These are phyloP conservation scores for Tenualosa thibaudeaui DNA, from an alignment of 2,797 vertebrate species.

Conservation along the genomic window DNA sequence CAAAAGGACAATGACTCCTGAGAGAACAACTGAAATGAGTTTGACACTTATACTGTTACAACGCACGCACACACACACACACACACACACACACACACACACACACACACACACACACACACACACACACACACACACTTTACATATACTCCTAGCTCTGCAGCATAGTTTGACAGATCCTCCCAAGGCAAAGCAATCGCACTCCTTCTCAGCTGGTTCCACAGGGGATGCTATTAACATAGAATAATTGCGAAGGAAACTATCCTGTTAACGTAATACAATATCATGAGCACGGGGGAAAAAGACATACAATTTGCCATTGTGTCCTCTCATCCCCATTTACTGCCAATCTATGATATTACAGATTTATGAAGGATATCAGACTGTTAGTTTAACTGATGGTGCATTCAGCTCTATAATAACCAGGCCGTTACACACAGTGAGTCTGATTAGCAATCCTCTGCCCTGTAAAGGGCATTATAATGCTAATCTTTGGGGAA, in stretches of 20 bases:
- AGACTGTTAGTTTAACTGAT: constrained; percentile 74
- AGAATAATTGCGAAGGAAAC: constrained; percentile 69
- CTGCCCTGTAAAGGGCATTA: constrained; percentile 61
- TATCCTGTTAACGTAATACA: constrained; percentile 56
- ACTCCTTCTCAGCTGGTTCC: constrained; percentile 51
- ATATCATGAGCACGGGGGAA: constrained; percentile 61
- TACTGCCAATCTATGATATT: constrained; percentile 66
- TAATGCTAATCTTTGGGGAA: constrained; percentile 70
- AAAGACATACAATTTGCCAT: constrained; percentile 72
- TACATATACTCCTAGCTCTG: constrained; percentile 4
- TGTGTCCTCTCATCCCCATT: constrained; percentile 60
- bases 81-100: neutral
- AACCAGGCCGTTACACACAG: constrained; percentile 58
- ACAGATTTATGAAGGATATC: constrained; percentile 73
- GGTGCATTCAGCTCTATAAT: constrained; percentile 70
- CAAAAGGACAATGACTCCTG: neutral
- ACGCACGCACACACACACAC: neutral
- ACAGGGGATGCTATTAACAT: constrained; percentile 64
- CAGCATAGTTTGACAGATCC: constrained; percentile 40
- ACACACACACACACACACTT: neutral
- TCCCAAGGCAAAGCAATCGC: constrained; percentile 42
- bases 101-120: neutral
- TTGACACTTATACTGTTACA: neutral
- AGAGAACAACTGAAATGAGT: neutral
- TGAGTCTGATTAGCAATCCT: constrained; percentile 67